phyloP scores from a whole-genome alignment of 2,797 vertebrate genomes.

The Emys orbicularis region DNA sequence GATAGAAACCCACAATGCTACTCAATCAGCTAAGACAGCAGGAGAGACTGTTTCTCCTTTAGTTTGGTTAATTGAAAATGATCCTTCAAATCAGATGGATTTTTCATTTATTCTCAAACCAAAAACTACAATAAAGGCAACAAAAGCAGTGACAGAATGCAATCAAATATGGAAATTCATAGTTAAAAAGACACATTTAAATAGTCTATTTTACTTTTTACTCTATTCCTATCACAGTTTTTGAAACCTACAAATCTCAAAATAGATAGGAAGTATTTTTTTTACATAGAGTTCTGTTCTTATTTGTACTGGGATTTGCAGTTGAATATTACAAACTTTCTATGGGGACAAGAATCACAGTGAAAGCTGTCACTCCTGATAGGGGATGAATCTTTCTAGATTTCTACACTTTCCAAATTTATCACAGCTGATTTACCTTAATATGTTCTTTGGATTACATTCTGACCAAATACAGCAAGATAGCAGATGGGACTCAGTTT shows the following conservation, averaged over 20 bases:
- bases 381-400: background rate
- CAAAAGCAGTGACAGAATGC: background rate
- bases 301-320: background rate
- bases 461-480: background rate
- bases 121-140: background rate
- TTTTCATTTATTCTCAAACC: background rate
- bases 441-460: background rate
- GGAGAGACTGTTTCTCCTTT: background rate
- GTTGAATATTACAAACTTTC: background rate
- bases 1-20: background rate
- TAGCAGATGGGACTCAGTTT: background rate
- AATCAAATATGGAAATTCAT: background rate
- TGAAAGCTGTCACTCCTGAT: background rate
- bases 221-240: accelerated
- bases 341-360: background rate
- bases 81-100: background rate
- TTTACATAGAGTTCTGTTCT: background rate
- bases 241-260: background rate
- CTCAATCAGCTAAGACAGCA: background rate
- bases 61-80: background rate
- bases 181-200: accelerated
- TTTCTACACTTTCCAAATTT: background rate
- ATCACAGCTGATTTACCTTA: background rate
- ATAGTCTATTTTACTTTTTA: background rate
- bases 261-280: accelerated